These are phyloP conservation scores for Nemapogon koenigi DNA, from an alignment of 2,888 invertebrate species.

Conservation along the genomic window DNA sequence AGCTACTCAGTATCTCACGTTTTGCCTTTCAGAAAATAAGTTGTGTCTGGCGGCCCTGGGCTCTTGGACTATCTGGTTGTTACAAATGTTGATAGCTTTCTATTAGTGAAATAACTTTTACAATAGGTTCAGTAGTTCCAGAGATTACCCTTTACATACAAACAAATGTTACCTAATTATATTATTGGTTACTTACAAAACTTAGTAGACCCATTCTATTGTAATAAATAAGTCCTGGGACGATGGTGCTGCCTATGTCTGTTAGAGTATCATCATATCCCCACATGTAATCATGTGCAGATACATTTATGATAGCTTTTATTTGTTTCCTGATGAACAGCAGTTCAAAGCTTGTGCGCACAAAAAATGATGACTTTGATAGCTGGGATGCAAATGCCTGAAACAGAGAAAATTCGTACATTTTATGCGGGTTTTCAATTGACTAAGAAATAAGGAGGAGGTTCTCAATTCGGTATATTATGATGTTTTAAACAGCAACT, in stretches of 20 bases:
- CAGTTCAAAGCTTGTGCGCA: conserved; percentile 67
- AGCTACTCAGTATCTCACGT: too few species aligned
- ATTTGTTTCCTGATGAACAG: conserved; percentile 62
- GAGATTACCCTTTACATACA: too few species aligned
- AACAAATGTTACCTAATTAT: too few species aligned
- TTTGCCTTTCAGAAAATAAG: too few species aligned
- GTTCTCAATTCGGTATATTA: too few species aligned
- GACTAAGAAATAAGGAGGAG: too few species aligned
- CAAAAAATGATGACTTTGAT: conserved; percentile 54
- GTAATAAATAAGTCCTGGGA: conserved; percentile 73
- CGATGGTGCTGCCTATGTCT: conserved; percentile 65
- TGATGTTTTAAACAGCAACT: too few species aligned
- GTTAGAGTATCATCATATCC: conserved; percentile 82
- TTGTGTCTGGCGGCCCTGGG: too few species aligned
- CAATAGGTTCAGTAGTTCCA: too few species aligned
- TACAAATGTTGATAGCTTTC: conserved; percentile 31
- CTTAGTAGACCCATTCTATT: conserved; percentile 67
- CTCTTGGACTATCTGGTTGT: too few species aligned
- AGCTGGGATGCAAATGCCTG: conserved; percentile 67
- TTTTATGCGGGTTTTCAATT: too few species aligned
- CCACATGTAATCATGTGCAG: conserved; percentile 78
- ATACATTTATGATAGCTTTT: conserved; percentile 68
- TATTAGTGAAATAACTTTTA: too few species aligned
- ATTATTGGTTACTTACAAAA: conserved; percentile 7
- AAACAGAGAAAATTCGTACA: conserved; percentile 18